phyloP scores from a whole-genome alignment of 2,888 invertebrate genomes.

The Rhabditoides inermis region DNA sequence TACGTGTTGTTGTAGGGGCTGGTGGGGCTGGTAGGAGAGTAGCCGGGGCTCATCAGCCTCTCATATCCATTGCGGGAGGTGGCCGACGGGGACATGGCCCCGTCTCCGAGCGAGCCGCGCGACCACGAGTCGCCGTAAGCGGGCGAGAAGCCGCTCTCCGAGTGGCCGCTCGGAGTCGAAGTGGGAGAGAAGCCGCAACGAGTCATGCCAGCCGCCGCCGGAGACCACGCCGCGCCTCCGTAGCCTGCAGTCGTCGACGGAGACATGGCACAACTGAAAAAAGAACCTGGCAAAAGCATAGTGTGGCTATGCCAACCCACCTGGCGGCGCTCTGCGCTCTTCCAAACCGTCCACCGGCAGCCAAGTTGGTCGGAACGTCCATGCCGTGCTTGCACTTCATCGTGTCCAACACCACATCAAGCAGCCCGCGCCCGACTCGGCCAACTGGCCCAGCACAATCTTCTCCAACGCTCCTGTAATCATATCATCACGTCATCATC shows the following conservation, averaged over 20 bases:
- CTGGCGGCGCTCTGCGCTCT: conserved; percentile 11
- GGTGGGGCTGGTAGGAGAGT: conserved; percentile 53
- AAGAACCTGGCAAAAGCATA: too few species aligned
- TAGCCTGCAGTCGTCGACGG: conserved; percentile 57
- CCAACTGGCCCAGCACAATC: conserved; percentile 96
- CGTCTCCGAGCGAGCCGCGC: too few species aligned
- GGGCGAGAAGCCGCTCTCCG: conserved; percentile 85
- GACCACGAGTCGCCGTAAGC: too few species aligned
- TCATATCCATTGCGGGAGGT: too few species aligned
- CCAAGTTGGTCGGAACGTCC: conserved; percentile 68
- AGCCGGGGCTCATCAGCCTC: conserved; percentile 52
- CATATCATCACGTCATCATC: too few species aligned
- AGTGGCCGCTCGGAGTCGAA: too few species aligned
- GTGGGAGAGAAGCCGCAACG: conserved; percentile 93
- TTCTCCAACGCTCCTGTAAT: conserved; percentile 71
- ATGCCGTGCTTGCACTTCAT: conserved; percentile 98
- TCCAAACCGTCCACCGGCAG: conserved; percentile 28
- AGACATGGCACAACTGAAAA: conserved; percentile 37
- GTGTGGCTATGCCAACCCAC: too few species aligned
- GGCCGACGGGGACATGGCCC: conserved; percentile 29
- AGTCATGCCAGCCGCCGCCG: conserved; percentile 78
- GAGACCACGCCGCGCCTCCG: conserved; percentile 67
- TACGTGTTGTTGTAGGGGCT: too few species aligned
- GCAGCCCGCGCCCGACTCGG: conserved; percentile 91
- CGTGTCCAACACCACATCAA: conserved; percentile 93